phyloP scores from a whole-genome alignment of 2,888 invertebrate species.

The Melipona bicolor region DNA sequence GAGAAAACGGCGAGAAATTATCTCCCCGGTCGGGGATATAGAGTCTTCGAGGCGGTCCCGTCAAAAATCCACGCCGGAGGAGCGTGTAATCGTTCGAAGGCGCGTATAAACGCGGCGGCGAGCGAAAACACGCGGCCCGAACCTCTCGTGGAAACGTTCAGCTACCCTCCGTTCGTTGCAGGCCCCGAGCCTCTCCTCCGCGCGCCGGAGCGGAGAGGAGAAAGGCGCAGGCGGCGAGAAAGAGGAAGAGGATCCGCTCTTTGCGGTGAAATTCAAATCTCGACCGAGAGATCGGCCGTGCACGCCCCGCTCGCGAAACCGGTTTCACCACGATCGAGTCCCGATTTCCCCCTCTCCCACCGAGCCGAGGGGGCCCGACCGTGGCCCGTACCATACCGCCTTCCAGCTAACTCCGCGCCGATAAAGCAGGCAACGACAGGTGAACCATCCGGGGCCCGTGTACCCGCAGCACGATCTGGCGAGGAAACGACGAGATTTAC shows the following conservation, averaged over 20 bases:
- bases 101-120: slow-evolving; percentile 44
- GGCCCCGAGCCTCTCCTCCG: slow-evolving; percentile 42
- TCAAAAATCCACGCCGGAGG: slow-evolving; percentile 31
- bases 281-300: slow-evolving; percentile 61
- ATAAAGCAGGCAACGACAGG: slow-evolving; percentile 61
- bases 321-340: slow-evolving; percentile 55
- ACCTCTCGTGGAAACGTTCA: slow-evolving; percentile 55
- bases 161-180: slow-evolving; percentile 65
- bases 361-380: slow-evolving; percentile 21
- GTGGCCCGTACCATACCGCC: slow-evolving; percentile 36
- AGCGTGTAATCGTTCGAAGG: slow-evolving; percentile 57
- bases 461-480: slow-evolving; percentile 66
- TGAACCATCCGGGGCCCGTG: slow-evolving; percentile 20
- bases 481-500: slow-evolving; percentile 37
- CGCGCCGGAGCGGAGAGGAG: slow-evolving; percentile 24
- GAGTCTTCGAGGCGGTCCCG: slow-evolving; percentile 24
- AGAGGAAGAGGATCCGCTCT: slow-evolving; percentile 73
- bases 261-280: slow-evolving; percentile 77
- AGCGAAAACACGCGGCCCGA: slow-evolving; percentile 30
- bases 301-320: slow-evolving; percentile 63
- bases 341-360: background rate
- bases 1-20: background rate
- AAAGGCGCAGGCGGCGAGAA: slow-evolving; percentile 58
- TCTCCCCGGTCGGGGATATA: slow-evolving; percentile 10
- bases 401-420: slow-evolving; percentile 68